Evolutionary conservation across 2,797 vertebrate species (phyloP), one percentile per base, ranked within the genome.

Genomic region (Malurus leucopterus): DNA sequence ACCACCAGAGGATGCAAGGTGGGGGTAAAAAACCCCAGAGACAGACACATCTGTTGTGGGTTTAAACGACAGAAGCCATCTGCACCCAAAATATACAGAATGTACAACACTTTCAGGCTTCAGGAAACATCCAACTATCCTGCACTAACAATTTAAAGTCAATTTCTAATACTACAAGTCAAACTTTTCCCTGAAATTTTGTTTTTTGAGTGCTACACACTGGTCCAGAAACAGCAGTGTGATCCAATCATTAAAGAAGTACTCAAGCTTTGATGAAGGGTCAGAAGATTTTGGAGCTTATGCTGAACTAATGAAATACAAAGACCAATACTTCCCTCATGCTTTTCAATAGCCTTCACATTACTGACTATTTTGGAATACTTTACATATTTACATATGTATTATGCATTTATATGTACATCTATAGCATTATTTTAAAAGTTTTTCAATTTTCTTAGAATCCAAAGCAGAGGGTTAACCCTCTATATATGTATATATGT

Each of bases 31-130:
- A 13, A 4, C 6, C 6, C 3, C 11, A 67, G 1, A 86, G 30
- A 36, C 8, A 26, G 46, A 32, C 29, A 16, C 13, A 51, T 7
- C 15, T 13, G 6, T n/a, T 26, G 8, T 11, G 8, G 41, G 34
- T 70, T 95, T 93, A 70, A 90, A 81, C 55, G 78, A 91, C 67
- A 95, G 82, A 69, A 86, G 51, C 13, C 57, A 63, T 63, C 22
- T 89, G 54, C 64, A 93, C 15, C 11, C 40, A 32, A 41, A 64
- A 46, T 10, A 88, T 32, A 83, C 19, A 53, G 36, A 63, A 75
- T 6, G 18, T 12, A 12, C 34, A 38, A 53, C 24, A 38, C 27
- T 81, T 77, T 49, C 62, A 86, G 57, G 38, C 62, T 86, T 91
- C 59, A 72, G 49, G 59, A 49, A 81, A 23, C 69, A 87, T 54